Percentiles rank a stretch among this genome's conserved stretches.
Evolutionary conservation across 2,113 vertebrate species (phyloP).

Genomic region (Aramus guarauna): DNA sequence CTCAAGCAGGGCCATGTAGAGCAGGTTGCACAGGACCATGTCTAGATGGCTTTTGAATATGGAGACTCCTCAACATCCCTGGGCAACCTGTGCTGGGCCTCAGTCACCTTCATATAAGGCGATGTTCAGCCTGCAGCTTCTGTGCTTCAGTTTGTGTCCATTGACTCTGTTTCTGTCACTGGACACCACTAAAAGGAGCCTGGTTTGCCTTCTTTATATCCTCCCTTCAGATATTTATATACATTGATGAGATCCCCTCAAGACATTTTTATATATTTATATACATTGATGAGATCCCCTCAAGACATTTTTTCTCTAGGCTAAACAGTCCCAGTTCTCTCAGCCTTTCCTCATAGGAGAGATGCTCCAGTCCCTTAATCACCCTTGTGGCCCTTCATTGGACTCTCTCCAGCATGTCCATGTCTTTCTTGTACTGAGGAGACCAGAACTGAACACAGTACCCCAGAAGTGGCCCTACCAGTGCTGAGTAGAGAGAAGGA

Average conservation of each 20-base stretch:
- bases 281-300: neutral
- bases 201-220: neutral
- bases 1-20: rapidly evolving
- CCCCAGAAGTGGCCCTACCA: neutral
- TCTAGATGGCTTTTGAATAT: neutral
- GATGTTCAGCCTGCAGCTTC: neutral
- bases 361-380: neutral
- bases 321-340: neutral
- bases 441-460: neutral
- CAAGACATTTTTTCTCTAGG: neutral
- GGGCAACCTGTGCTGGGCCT: neutral
- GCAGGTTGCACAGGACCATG: neutral
- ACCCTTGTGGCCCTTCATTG: neutral
- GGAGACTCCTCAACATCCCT: neutral
- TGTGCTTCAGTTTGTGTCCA: neutral
- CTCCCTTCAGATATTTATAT: neutral
- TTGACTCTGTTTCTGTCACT: neutral
- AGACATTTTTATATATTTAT: neutral
- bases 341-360: neutral
- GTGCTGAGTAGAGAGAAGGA: neutral
- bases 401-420: neutral
- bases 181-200: neutral
- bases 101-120: neutral
- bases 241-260: neutral
- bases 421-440: neutral